These are phyloP conservation scores for Tinea pellionella DNA, from an alignment of 2,888 invertebrate genomes.

Conservation along the genomic window DNA sequence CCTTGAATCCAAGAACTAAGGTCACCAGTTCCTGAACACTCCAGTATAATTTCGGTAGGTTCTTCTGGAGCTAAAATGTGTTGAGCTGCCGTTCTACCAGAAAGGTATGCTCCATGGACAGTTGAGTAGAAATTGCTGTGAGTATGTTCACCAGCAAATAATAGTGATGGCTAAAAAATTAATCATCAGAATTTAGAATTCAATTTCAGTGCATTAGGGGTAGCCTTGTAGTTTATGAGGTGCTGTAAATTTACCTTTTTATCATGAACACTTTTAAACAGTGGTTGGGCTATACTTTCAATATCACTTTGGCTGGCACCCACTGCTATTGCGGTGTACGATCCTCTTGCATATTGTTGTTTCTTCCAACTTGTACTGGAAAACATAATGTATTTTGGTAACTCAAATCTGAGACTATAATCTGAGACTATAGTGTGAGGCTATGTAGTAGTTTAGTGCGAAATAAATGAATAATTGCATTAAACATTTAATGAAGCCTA, in stretches of 20 bases:
- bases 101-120: constrained; percentile 92
- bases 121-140: constrained; percentile 96
- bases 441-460: too few species aligned
- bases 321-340: constrained; percentile 91
- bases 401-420: too few species aligned
- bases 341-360: constrained; percentile 85
- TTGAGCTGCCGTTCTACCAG: constrained; percentile 86
- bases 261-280: constrained; percentile 78
- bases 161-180: constrained; percentile 76
- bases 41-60: constrained; percentile 74
- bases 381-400: too few species aligned
- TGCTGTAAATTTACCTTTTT: constrained; percentile 71
- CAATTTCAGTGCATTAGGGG: too few species aligned
- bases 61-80: constrained; percentile 73
- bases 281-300: constrained; percentile 86
- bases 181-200: background rate
- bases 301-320: constrained; percentile 91
- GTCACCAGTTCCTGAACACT: constrained; percentile 82
- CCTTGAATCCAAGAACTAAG: constrained; percentile 91
- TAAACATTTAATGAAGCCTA: too few species aligned
- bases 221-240: too few species aligned
- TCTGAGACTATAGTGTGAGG: too few species aligned
- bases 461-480: too few species aligned
- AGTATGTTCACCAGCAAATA: constrained; percentile 96
- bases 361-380: constrained; percentile 89